Percentiles rank a stretch among this genome's conserved stretches.
These are phyloP conservation scores for Coelogynopora nodosa DNA, from an alignment of 2,888 invertebrate species.

Conservation along the genomic window DNA sequence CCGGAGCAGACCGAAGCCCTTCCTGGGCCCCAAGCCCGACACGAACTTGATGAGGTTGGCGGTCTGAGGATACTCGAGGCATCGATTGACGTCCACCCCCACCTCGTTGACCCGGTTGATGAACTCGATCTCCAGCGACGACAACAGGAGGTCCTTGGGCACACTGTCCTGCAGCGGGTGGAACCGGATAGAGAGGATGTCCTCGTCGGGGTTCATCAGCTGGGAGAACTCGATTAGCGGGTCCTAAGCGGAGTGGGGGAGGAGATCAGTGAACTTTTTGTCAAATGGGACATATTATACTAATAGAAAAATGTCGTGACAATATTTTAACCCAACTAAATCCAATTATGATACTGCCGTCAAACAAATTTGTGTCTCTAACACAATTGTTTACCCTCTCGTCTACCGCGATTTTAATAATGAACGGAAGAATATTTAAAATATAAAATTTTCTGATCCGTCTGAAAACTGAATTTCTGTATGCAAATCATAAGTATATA, in stretches of 20 bases:
- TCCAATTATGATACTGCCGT: too few species aligned
- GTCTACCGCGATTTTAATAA: too few species aligned
- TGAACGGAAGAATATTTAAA: too few species aligned
- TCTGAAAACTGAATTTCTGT: too few species aligned
- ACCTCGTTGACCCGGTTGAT: conserved; percentile 95
- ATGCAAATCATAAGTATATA: too few species aligned
- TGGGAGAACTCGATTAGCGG: conserved; percentile 92
- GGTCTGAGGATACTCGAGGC: conserved; percentile 81
- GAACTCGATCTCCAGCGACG: conserved; percentile 77
- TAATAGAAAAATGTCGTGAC: too few species aligned
- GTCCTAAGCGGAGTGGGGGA: conserved; percentile 69
- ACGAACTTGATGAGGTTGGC: conserved; percentile 85
- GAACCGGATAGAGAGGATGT: conserved; percentile 86
- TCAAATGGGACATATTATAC: too few species aligned
- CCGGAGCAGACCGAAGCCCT: conserved; percentile 64
- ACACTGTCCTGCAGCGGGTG: conserved; percentile 72
- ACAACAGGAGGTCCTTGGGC: conserved; percentile 77
- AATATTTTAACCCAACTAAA: too few species aligned
- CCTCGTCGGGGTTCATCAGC: conserved; percentile 89
- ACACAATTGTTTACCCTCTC: too few species aligned
- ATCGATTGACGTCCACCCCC: conserved; percentile 90
- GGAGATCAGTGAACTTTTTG: too few species aligned
- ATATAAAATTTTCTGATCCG: too few species aligned
- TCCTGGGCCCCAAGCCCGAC: conserved; percentile 90
- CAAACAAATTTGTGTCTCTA: too few species aligned